phyloP scores from a whole-genome alignment of 2,888 invertebrate species.

The Xestia c-nigrum region DNA sequence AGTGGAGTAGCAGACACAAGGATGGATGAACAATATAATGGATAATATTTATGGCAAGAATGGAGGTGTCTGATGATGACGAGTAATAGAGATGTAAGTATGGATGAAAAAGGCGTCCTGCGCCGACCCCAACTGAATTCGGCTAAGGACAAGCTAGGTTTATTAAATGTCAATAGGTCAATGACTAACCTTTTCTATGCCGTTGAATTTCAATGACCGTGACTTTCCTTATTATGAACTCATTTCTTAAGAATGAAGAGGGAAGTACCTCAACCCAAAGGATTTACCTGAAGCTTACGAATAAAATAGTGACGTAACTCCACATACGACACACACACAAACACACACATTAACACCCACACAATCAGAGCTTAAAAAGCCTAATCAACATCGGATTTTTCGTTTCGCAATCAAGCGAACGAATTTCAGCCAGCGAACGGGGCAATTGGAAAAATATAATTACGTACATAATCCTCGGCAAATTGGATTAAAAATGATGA shows the following conservation, averaged over 20 bases:
- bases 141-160: not conserved
- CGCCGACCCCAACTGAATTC: too few relatives aligned
- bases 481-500: conserved; percentile 90
- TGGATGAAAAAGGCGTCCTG: too few relatives aligned
- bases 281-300: conserved; percentile 25
- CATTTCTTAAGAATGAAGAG: conserved; percentile 7
- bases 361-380: conserved; percentile 80
- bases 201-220: conserved; percentile 6
- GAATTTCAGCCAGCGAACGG: conserved; percentile 82
- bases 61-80: too few relatives aligned
- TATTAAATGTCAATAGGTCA: not conserved
- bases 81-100: too few relatives aligned
- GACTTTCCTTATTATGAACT: conserved; percentile 10
- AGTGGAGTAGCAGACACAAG: too few relatives aligned
- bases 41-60: too few relatives aligned
- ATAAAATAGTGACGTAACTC: conserved; percentile 57
- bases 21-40: too few relatives aligned
- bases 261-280: conserved; percentile 39
- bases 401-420: conserved; percentile 86
- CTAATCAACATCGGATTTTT: conserved; percentile 88
- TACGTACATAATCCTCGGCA: conserved; percentile 90
- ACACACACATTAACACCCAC: conserved; percentile 65
- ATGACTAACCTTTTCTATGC: not conserved
- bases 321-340: conserved; percentile 34
- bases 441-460: conserved; percentile 91